Percentiles rank a stretch among this genome's conserved stretches.
Evolutionary conservation across 2,797 vertebrate genomes (phyloP).

Genomic region (Gephyroberyx darwinii): DNA sequence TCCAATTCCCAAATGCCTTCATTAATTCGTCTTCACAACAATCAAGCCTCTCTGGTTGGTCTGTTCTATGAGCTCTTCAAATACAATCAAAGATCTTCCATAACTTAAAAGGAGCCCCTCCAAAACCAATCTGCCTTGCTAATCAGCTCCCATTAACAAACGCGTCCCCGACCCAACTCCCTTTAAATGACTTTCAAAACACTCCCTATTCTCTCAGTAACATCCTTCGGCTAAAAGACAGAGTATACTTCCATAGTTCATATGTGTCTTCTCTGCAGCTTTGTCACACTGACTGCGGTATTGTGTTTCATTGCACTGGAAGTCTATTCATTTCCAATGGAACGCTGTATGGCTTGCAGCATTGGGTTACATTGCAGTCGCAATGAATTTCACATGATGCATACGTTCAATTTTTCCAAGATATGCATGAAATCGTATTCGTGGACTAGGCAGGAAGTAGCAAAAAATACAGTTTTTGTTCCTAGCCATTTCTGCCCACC

Average conservation of each 20-base stretch:
- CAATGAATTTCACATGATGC: no score
- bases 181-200: neutral
- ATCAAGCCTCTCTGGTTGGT: constrained; percentile 25
- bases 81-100: constrained; percentile 31
- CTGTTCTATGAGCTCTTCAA: neutral
- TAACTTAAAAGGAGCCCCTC: neutral
- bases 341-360: no score
- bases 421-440: no score
- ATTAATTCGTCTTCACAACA: constrained; percentile 49
- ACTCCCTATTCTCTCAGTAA: neutral
- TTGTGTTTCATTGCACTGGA: no score
- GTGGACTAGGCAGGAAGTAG: no score
- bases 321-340: no score
- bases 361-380: no score
- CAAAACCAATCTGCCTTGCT: constrained; percentile 1
- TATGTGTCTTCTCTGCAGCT: neutral
- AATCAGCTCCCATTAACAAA: constrained; percentile 4
- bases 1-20: constrained; percentile 60
- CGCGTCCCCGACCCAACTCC: neutral
- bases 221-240: neutral
- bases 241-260: no score
- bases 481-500: no score
- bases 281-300: no score
- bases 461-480: no score
- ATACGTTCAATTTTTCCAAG: no score